Conservation (phyloP, 2,113 vertebrate species). For the Cyanoderma ruficeps region DNA sequence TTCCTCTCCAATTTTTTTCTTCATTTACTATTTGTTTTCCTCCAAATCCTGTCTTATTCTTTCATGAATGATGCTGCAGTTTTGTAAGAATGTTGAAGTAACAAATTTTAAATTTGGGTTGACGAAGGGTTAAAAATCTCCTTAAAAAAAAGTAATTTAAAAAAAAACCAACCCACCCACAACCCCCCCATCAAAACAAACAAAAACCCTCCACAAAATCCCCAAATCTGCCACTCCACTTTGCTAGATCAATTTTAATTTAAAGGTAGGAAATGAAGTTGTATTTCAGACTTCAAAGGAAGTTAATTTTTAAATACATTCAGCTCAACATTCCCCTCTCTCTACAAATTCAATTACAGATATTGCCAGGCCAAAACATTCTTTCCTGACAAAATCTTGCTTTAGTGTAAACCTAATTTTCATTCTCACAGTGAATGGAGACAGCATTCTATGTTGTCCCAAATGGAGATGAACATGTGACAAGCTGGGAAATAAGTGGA, state of each 20-base stretch:
- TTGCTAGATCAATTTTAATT: background rate
- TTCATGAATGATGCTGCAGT: background rate
- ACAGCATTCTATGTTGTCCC: background rate
- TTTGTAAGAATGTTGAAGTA: background rate
- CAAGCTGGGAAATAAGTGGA: slow-evolving; percentile 22
- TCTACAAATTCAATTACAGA: slow-evolving; percentile 23
- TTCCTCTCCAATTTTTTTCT: background rate
- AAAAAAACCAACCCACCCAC: no score
- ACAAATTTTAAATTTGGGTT: background rate
- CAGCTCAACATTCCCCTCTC: background rate
- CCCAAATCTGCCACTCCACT: background rate
- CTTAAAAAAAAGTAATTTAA: background rate
- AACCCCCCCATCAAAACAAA: no score
- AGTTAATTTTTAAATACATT: slow-evolving; percentile 10
- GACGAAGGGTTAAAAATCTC: background rate
- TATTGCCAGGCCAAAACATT: background rate
- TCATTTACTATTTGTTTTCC: background rate
- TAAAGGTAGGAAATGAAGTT: background rate
- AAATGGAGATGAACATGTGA: slow-evolving; percentile 8
- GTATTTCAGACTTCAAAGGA: background rate
- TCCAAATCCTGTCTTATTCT: background rate
- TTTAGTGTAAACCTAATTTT: slow-evolving; percentile 28
- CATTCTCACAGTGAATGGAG: background rate
- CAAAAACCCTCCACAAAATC: no score
- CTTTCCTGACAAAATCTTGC: background rate